A percentile compares a stretch with the other conserved stretches of the same genome.
Evolutionary conservation across 2,797 vertebrate species (phyloP).

Genomic region (Malacoraja senta): DNA sequence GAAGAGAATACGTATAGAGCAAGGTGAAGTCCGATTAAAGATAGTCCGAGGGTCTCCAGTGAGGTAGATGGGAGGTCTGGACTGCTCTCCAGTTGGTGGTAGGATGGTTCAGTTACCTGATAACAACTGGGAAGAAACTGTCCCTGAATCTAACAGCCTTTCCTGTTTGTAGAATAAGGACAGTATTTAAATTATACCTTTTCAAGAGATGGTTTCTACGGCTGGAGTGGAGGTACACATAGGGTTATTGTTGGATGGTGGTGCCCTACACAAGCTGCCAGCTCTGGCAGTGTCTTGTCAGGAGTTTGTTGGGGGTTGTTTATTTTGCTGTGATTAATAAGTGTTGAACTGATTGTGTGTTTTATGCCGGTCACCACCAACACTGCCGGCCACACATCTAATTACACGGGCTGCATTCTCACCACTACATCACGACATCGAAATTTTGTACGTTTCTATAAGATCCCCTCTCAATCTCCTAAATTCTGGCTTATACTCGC

Average conservation of each 20-base stretch:
- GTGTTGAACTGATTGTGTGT: background rate
- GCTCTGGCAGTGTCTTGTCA: background rate
- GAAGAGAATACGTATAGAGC: too few species aligned
- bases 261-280: background rate
- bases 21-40: too few species aligned
- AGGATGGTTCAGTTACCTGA: too few species aligned
- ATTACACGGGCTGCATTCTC: background rate
- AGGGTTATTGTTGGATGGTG: background rate
- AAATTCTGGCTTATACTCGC: too few species aligned
- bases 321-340: conserved; percentile 21
- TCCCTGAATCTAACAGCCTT: background rate
- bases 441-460: too few species aligned
- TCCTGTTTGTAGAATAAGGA: background rate
- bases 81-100: too few species aligned
- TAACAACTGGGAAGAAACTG: too few species aligned
- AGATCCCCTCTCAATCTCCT: too few species aligned
- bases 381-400: background rate
- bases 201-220: background rate
- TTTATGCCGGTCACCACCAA: background rate
- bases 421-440: conserved; percentile 4
- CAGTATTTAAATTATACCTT: background rate
- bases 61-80: too few species aligned
- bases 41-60: too few species aligned
- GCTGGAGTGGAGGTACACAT: background rate
- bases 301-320: background rate